phyloP scores from a whole-genome alignment of 92 coral and sea anemone species.

The Desmophyllum pertusum region DNA sequence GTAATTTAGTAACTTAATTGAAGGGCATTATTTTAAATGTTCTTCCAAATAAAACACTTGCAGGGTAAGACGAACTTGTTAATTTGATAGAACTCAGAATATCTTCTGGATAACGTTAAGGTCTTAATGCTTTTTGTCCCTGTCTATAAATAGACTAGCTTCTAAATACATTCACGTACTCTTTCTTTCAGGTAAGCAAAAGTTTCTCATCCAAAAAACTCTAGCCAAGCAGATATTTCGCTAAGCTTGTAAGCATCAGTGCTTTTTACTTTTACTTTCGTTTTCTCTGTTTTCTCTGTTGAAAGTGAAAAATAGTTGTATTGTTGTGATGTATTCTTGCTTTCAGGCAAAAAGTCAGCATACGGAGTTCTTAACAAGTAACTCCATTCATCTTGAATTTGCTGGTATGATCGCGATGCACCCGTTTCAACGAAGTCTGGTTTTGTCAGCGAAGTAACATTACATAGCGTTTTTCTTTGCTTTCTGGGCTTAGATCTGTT shows the following conservation, averaged over 20 bases:
- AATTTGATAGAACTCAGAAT: too few species aligned
- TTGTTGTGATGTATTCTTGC: neutral
- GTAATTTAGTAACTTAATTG: too few species aligned
- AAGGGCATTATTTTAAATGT: too few species aligned
- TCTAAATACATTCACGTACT: neutral
- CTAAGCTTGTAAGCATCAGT: neutral
- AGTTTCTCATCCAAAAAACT: constrained; percentile 28
- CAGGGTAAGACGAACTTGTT: too few species aligned
- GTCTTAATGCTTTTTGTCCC: too few species aligned
- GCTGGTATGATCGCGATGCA: neutral
- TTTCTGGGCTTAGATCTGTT: neutral
- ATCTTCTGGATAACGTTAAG: too few species aligned
- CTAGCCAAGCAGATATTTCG: constrained; percentile 42
- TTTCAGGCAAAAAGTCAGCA: constrained; percentile 23
- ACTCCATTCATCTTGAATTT: constrained; percentile 20
- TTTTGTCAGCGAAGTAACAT: neutral
- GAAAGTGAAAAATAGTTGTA: neutral
- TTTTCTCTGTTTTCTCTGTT: constrained; percentile 1
- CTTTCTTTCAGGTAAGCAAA: too few species aligned
- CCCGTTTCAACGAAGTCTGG: neutral
- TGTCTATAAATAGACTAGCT: too few species aligned
- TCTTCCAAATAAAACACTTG: too few species aligned
- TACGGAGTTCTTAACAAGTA: constrained; percentile 24
- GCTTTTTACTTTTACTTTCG: neutral
- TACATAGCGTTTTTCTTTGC: neutral